Evolutionary conservation across 2,888 invertebrate species (phyloP).

Genomic region (Troides oblongomaculatus): DNA sequence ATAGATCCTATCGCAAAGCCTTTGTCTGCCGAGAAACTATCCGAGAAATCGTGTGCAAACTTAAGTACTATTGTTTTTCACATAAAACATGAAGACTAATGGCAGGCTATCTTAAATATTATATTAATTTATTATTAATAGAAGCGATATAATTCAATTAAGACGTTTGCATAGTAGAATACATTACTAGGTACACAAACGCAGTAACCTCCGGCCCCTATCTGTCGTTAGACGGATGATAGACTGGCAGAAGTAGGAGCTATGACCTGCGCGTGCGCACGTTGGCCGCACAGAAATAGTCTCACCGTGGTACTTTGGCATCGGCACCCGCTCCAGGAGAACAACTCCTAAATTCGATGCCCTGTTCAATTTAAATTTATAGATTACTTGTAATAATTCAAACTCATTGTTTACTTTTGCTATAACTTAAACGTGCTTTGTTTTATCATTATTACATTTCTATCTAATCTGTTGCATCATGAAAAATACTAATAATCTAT

Average conservation of each 20-base stretch:
- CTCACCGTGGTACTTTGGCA: conserved; percentile 64
- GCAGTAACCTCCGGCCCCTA: conserved; percentile 13
- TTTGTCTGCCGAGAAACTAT: too few species aligned
- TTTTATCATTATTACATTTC: background rate
- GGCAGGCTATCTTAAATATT: too few species aligned
- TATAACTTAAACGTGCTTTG: background rate
- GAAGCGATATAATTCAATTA: background rate
- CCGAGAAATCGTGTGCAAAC: too few species aligned
- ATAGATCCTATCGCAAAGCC: background rate
- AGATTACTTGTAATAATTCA: background rate
- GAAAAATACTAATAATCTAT: background rate
- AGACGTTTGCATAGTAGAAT: background rate
- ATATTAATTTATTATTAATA: too few species aligned
- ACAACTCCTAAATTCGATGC: conserved; percentile 39
- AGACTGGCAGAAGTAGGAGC: conserved; percentile 47
- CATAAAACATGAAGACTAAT: too few species aligned
- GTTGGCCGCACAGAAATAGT: conserved; percentile 61
- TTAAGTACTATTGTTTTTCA: too few species aligned
- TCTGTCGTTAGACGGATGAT: conserved; percentile 28
- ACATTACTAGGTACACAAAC: background rate
- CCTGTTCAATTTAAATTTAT: background rate
- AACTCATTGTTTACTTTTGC: background rate
- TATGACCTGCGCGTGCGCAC: conserved; percentile 50
- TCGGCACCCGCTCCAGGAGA: conserved; percentile 62
- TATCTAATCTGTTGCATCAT: background rate